Conservation (phyloP, 2,797 vertebrate genomes). For the Gallirallus australis region DNA sequence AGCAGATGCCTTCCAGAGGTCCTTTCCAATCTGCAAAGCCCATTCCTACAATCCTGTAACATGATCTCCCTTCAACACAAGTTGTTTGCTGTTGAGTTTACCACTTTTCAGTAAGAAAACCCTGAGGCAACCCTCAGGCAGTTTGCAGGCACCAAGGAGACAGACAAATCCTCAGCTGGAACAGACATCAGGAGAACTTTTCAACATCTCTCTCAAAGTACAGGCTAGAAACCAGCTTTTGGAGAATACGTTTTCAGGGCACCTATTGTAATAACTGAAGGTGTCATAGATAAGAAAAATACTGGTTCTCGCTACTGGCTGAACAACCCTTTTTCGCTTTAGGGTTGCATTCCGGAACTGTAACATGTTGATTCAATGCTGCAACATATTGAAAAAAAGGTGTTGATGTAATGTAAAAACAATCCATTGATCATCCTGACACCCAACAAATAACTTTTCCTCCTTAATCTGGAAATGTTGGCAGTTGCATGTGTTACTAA, state of each 20-base stretch:
- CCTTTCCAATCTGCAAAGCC: neutral
- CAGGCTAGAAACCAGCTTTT: neutral
- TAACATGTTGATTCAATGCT: slow-evolving; percentile 30
- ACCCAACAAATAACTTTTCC: slow-evolving; percentile 24
- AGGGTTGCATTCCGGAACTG: neutral
- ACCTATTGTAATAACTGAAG: neutral
- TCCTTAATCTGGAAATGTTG: slow-evolving; percentile 16
- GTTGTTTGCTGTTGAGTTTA: neutral
- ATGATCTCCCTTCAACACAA: neutral
- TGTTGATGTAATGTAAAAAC: slow-evolving; percentile 7
- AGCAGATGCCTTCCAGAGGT: neutral
- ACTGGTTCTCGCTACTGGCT: neutral
- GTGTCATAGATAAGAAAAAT: neutral
- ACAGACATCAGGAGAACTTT: neutral
- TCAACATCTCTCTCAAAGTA: neutral
- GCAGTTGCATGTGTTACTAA: neutral
- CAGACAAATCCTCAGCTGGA: neutral
- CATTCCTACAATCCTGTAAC: neutral
- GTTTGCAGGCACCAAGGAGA: neutral
- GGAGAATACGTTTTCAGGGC: neutral
- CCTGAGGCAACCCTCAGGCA: neutral
- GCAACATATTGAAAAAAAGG: neutral
- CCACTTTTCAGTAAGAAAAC: neutral
- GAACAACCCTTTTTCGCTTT: neutral
- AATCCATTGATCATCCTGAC: slow-evolving; percentile 59